Conservation (phyloP, 2,113 vertebrate genomes). For the mouse (Mus musculus) region DNA sequence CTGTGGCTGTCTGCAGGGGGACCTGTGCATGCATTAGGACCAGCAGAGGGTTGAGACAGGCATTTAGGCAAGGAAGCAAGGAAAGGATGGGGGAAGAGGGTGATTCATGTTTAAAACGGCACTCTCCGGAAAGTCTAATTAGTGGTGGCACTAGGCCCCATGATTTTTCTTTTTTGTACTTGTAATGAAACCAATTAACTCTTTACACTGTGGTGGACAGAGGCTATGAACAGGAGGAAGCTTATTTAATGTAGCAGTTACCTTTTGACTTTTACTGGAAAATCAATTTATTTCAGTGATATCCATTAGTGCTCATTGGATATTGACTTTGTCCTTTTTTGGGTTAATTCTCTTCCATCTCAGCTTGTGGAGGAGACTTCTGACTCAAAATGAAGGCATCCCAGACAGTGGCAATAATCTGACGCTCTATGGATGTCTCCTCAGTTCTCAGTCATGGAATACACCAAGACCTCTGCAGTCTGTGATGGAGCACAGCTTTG, state of each 20-base stretch:
- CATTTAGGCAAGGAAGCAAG: constrained; percentile 58
- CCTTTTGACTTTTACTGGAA: constrained; percentile 82
- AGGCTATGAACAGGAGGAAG: constrained; percentile 60
- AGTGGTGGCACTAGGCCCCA: constrained; percentile 39
- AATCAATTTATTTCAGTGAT: constrained; percentile 73
- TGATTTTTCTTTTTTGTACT: not conserved
- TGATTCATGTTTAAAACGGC: constrained; percentile 26
- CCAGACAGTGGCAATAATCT: no score
- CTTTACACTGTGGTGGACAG: constrained; percentile 65
- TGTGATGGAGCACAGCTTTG: fast-evolving
- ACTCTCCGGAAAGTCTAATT: constrained; percentile 78
- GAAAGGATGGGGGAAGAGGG: constrained; percentile 55
- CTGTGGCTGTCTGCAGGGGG: fast-evolving
- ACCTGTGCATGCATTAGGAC: not conserved
- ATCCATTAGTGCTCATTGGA: constrained; percentile 39
- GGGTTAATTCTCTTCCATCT: not conserved
- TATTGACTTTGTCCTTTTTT: not conserved
- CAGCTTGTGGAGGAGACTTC: not conserved
- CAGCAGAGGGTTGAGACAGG: constrained; percentile 26
- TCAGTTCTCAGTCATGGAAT: not conserved
- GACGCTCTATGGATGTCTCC: fast-evolving
- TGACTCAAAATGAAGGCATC: fast-evolving
- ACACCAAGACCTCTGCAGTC: not conserved
- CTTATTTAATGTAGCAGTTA: constrained; percentile 72
- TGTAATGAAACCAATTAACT: constrained; percentile 82